A percentile compares a stretch with the other conserved stretches of the same genome.
phyloP scores from a whole-genome alignment of 2,888 invertebrate genomes.

The Euplagia quadripunctaria region DNA sequence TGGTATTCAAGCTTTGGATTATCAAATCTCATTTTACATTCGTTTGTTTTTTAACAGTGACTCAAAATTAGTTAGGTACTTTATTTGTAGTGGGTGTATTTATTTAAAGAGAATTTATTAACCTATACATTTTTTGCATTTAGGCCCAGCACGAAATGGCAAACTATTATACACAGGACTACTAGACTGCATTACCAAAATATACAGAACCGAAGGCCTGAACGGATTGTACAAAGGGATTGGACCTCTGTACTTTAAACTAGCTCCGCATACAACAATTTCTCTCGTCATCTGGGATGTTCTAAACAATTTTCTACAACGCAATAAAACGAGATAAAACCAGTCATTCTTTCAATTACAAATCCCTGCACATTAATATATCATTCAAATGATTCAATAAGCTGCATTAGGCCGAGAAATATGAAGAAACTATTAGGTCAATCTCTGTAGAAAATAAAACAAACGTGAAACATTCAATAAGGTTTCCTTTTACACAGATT shows the following conservation, averaged over 20 bases:
- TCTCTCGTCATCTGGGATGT: slow-evolving; percentile 93
- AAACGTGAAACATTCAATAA: too few relatives aligned
- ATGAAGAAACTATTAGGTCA: too few relatives aligned
- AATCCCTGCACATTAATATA: neutral
- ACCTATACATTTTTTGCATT: slow-evolving; percentile 42
- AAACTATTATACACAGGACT: slow-evolving; percentile 91
- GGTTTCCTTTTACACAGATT: too few relatives aligned
- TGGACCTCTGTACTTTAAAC: slow-evolving; percentile 91
- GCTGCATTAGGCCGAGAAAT: too few relatives aligned
- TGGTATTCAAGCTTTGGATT: too few relatives aligned
- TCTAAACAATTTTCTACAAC: slow-evolving; percentile 71
- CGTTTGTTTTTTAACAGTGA: too few relatives aligned
- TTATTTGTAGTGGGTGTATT: too few relatives aligned
- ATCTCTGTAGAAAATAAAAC: too few relatives aligned
- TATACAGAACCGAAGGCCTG: slow-evolving; percentile 92
- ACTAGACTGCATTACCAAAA: slow-evolving; percentile 92
- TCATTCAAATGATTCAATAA: too few relatives aligned
- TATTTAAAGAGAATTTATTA: neutral
- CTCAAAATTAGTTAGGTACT: too few relatives aligned
- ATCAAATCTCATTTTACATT: too few relatives aligned
- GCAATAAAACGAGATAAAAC: slow-evolving; percentile 62
- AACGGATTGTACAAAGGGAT: slow-evolving; percentile 93
- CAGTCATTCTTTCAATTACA: slow-evolving; percentile 37
- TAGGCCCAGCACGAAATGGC: slow-evolving; percentile 89
- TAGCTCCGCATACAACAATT: slow-evolving; percentile 93